Evolutionary conservation across 2,113 vertebrate genomes (phyloP).

Genomic region (Nibea coibor): DNA sequence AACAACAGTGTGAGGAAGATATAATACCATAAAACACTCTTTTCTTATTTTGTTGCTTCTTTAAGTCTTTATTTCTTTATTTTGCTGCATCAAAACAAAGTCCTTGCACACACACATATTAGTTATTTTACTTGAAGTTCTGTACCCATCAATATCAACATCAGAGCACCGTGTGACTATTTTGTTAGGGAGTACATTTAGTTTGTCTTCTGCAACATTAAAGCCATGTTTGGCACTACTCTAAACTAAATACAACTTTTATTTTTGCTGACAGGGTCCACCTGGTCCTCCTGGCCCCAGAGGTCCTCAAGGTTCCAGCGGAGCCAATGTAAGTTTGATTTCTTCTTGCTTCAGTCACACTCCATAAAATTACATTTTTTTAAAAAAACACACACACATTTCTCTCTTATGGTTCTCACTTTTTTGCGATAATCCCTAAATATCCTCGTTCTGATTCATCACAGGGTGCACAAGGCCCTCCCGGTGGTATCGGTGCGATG

Average conservation of each 20-base stretch:
- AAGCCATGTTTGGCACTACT: background rate
- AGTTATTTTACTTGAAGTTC: background rate
- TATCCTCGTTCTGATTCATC: constrained; percentile 29
- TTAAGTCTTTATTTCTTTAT: background rate
- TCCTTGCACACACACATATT: no score
- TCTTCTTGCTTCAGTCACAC: background rate
- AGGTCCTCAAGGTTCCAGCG: constrained; percentile 94
- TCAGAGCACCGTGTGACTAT: background rate
- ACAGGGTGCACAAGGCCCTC: constrained; percentile 94
- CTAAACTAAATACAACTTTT: background rate
- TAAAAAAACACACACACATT: background rate
- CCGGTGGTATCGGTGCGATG: constrained; percentile 91
- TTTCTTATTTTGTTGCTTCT: background rate
- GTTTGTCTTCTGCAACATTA: background rate
- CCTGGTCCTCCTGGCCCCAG: constrained; percentile 96
- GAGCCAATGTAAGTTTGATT: constrained; percentile 90
- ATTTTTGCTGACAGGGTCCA: constrained; percentile 87
- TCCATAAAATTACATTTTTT: background rate
- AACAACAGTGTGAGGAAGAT: background rate
- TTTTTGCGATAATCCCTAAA: background rate
- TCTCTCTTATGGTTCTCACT: background rate
- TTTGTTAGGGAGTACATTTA: background rate
- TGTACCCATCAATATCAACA: background rate
- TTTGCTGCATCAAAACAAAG: background rate
- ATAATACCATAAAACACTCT: no score